These are phyloP conservation scores for Anoplolepis gracilipes DNA, from an alignment of 1,140 invertebrate genomes.

Conservation along the genomic window DNA sequence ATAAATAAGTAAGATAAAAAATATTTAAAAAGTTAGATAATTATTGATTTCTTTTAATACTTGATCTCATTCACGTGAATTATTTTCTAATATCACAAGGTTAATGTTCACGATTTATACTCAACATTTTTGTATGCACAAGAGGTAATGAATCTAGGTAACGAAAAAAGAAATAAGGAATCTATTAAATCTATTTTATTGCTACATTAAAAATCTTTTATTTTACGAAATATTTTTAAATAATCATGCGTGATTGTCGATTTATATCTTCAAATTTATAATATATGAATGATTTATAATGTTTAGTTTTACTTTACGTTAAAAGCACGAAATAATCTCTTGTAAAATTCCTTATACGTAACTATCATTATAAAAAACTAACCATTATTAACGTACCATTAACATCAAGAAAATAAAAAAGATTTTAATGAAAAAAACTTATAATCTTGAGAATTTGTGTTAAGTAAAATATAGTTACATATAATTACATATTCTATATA, in stretches of 20 bases:
- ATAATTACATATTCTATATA: too few species aligned
- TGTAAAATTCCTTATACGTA: neutral
- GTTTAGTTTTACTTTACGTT: neutral
- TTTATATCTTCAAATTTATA: neutral
- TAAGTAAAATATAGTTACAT: neutral
- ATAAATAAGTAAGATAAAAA: conserved; percentile 9
- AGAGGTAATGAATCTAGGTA: too few species aligned
- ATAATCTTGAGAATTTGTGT: neutral
- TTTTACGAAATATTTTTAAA: neutral
- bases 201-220: neutral
- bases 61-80: neutral
- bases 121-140: neutral
- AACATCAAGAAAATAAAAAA: neutral
- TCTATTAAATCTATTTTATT: neutral
- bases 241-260: neutral
- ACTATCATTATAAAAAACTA: neutral
- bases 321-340: neutral
- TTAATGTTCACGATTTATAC: neutral
- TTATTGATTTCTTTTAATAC: neutral
- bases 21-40: neutral
- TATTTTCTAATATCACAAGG: neutral
- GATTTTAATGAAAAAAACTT: neutral
- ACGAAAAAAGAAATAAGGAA: too few species aligned
- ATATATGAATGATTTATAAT: neutral
- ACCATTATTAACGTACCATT: neutral